These are phyloP conservation scores for Xenopus laevis DNA, from an alignment of 2,113 vertebrate species.

Conservation along the genomic window DNA sequence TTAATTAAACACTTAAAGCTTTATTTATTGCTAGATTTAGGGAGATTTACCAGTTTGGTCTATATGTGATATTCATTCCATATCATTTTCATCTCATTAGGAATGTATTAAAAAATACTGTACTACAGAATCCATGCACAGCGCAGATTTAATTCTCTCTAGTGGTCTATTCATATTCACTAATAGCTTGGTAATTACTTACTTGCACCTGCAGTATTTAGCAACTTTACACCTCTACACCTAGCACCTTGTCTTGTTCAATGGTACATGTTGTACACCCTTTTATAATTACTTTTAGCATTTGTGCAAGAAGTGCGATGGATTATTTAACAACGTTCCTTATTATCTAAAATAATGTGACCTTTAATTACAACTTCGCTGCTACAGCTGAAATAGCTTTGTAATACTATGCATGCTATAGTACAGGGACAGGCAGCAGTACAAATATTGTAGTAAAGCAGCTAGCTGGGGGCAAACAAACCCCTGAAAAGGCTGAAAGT, in stretches of 20 bases:
- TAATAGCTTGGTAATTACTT: slow-evolving; percentile 18
- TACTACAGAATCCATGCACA: neutral
- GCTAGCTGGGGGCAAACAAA: no score
- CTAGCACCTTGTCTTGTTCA: slow-evolving; percentile 17
- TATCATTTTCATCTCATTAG: slow-evolving; percentile 7
- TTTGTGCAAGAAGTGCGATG: slow-evolving; percentile 9
- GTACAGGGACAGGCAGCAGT: no score
- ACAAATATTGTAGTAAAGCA: no score
- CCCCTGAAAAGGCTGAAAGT: no score
- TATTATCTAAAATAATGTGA: slow-evolving; percentile 2
- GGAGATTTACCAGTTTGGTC: neutral
- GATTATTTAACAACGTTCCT: slow-evolving; percentile 4
- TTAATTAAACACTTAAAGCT: slow-evolving; percentile 1
- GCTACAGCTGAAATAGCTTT: no score
- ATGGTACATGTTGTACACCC: slow-evolving; percentile 20
- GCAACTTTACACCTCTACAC: slow-evolving; percentile 9
- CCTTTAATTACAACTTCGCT: neutral
- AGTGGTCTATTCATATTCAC: slow-evolving; percentile 17
- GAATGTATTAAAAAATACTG: neutral
- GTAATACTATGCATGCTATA: no score
- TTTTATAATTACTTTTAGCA: slow-evolving; percentile 23
- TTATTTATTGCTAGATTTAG: slow-evolving; percentile 1
- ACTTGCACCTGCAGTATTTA: slow-evolving; percentile 20
- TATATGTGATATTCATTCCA: neutral
- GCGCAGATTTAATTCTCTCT: slow-evolving; percentile 3